A percentile compares a stretch with the other conserved stretches of the same genome.
These are phyloP conservation scores for Diadophis punctatus DNA, from an alignment of 2,113 vertebrate species.

Conservation along the genomic window DNA sequence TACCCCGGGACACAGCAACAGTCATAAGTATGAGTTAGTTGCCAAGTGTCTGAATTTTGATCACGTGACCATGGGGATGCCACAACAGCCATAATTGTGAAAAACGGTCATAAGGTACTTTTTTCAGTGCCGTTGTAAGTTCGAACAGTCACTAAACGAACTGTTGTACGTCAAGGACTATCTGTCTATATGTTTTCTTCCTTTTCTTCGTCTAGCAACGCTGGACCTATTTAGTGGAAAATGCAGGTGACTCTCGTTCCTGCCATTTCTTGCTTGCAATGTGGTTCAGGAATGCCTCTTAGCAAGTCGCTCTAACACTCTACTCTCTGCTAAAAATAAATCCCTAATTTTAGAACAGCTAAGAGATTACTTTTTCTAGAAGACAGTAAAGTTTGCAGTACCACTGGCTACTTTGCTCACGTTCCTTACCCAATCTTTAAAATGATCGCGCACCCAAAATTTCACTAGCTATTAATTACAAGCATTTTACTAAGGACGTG, in stretches of 20 bases:
- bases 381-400: constrained; percentile 46
- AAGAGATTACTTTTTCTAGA: constrained; percentile 53
- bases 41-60: too few relatives aligned
- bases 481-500: accelerated
- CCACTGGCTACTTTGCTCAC: constrained; percentile 14
- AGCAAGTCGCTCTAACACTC: constrained; percentile 52
- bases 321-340: constrained; percentile 57
- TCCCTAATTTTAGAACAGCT: constrained; percentile 61
- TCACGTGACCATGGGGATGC: too few relatives aligned
- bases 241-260: background rate
- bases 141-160: background rate
- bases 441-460: background rate
- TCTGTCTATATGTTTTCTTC: background rate
- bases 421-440: background rate
- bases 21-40: too few relatives aligned
- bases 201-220: background rate
- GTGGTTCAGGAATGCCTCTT: constrained; percentile 56
- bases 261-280: constrained; percentile 49
- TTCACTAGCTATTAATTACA: background rate
- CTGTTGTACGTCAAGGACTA: background rate
- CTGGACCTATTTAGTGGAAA: background rate
- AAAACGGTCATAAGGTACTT: background rate
- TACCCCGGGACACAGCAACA: too few relatives aligned
- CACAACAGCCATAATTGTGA: too few relatives aligned
- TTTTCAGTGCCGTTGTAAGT: background rate